These are phyloP conservation scores for Gibbula magus DNA, from an alignment of 2,888 invertebrate genomes.

Conservation along the genomic window DNA sequence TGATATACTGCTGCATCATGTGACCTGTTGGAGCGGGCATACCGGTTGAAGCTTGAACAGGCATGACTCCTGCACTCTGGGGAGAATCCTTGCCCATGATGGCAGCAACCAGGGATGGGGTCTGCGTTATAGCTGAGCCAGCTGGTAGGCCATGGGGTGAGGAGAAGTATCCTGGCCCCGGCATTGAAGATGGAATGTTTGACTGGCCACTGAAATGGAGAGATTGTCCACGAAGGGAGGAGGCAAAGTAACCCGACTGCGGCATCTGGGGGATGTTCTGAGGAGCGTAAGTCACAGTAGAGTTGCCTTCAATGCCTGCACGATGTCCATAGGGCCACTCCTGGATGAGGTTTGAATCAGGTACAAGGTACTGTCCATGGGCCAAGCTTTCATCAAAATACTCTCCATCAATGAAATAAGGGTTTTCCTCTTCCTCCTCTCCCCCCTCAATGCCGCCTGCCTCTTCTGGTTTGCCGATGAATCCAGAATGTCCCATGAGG, in stretches of 20 bases:
- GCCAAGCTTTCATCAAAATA: conserved; percentile 54
- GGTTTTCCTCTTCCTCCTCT: conserved; percentile 42
- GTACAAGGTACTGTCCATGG: conserved; percentile 46
- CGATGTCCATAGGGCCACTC: conserved; percentile 68
- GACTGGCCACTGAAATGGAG: conserved; percentile 54
- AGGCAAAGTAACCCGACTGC: conserved; percentile 57
- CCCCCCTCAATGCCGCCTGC: conserved; percentile 73
- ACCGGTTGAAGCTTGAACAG: background rate
- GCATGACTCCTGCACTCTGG: background rate
- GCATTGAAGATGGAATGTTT: conserved; percentile 45
- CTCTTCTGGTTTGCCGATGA: conserved; percentile 54
- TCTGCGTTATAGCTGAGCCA: background rate
- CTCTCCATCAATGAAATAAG: conserved; percentile 56
- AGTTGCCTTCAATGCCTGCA: conserved; percentile 58
- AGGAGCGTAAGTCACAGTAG: conserved; percentile 60
- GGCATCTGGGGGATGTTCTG: conserved; percentile 37
- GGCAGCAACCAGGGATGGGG: conserved; percentile 9
- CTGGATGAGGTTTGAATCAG: conserved; percentile 59
- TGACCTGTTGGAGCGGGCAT: background rate
- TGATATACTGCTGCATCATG: background rate
- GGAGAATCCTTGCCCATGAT: background rate
- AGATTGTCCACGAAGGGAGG: conserved; percentile 60
- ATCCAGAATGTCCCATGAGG: conserved; percentile 43
- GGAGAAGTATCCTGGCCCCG: conserved; percentile 68
- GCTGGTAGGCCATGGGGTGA: conserved; percentile 17